phyloP scores from a whole-genome alignment of 2,888 invertebrate species.

The Oxyteleia sp. region DNA sequence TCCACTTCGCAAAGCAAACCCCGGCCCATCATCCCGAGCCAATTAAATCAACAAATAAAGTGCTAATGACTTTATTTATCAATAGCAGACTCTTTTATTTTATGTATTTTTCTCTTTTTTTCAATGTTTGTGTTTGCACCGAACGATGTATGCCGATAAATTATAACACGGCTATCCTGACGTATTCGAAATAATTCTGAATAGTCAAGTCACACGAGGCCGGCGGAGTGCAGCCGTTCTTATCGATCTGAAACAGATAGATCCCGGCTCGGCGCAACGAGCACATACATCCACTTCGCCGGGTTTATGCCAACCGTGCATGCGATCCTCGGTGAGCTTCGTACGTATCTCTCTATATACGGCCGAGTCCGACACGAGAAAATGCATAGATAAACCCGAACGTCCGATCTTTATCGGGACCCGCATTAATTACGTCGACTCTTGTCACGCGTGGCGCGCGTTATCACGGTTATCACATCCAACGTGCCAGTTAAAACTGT shows the following conservation, averaged over 20 bases:
- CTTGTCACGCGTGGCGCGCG: slow-evolving; percentile 73
- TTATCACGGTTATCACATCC: slow-evolving; percentile 68
- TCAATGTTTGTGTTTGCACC: slow-evolving; percentile 12
- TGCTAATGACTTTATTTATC: slow-evolving; percentile 45
- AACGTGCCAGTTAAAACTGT: slow-evolving; percentile 71
- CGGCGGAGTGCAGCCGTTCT: slow-evolving; percentile 42
- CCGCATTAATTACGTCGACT: slow-evolving; percentile 75
- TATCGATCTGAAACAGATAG: slow-evolving; percentile 71
- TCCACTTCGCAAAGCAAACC: slow-evolving; percentile 1
- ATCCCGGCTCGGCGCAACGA: no score
- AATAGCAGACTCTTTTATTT: slow-evolving; percentile 9
- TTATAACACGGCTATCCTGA: slow-evolving; percentile 55
- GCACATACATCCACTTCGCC: slow-evolving; percentile 71
- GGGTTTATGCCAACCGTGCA: slow-evolving; percentile 73
- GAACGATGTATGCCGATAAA: slow-evolving; percentile 57
- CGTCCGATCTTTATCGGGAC: slow-evolving; percentile 73
- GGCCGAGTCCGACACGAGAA: slow-evolving; percentile 66
- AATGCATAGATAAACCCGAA: slow-evolving; percentile 75
- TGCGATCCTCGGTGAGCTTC: slow-evolving; percentile 73
- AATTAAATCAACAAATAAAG: slow-evolving; percentile 41
- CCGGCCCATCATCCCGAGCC: background rate
- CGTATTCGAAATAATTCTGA: slow-evolving; percentile 65
- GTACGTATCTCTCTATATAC: slow-evolving; percentile 71
- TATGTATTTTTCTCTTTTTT: no score
- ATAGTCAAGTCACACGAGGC: slow-evolving; percentile 58